Base-by-base conservation (phyloP, 2,797 vertebrate genomes). In the Serranus cabrilla region DNA sequence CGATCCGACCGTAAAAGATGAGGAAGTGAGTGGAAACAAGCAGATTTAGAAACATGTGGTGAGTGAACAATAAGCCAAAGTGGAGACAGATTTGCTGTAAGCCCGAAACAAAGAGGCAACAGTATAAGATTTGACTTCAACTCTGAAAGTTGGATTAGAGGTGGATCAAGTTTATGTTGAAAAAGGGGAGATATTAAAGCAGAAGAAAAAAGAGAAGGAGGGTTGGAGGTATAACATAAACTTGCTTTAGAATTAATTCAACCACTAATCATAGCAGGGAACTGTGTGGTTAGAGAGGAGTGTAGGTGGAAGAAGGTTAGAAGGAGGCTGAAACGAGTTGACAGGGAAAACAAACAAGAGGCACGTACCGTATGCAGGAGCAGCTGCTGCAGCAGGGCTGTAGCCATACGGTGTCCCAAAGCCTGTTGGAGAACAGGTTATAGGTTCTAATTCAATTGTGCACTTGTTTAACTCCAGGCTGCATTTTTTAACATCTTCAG, bases 351-450 rank as follows among this genome's bases (percentile, higher is more conserved):
- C 46, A 56, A 21, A 77, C 11, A 56, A 34, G 71, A 11, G 50
- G 76, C 95, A 97, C 98, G 18, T 98, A 99, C 98, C 98, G 70
- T 99, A 99, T 76, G 98, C 97, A 74, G 98, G 98, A 46, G 95
- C 93, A 76, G 95, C 94, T 73, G 97, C 96, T 11, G 98, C 97
- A 72, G 98, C 97, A 21, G 98, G 95, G 72, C 96, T 97, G 87
- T 99, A 99, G 75, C 97, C 98, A 40, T 99, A 99, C 0, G 98
- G 98, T 70, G 97, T 93, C 89, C 98, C 97, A 2, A 99, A 99
- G 80, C 98, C 98, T 99, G 90, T 55, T 65, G 86, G 74, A 40
- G 47, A 68, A 56, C 58, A 85, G 64, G 78, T 80, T 70, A 87
- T 23, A 88, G 46, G 37, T 47, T 78, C 58, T 12, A 52, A 57